A percentile compares a stretch with the other conserved stretches of the same genome.
These are phyloP conservation scores for Sceloporus undulatus DNA, from an alignment of 2,113 vertebrate genomes.

Conservation along the genomic window DNA sequence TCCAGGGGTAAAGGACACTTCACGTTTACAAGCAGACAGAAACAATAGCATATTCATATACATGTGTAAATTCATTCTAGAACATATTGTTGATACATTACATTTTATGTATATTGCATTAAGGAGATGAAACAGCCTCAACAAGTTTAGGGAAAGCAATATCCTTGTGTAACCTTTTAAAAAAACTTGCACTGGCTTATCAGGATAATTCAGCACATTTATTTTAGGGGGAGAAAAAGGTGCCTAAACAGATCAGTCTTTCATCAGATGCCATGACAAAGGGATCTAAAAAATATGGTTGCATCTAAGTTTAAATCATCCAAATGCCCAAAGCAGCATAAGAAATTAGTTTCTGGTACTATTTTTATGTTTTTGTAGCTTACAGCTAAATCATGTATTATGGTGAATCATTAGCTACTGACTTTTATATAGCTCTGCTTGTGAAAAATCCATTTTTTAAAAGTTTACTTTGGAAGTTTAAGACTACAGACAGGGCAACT, in stretches of 20 bases:
- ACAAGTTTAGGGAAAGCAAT: constrained; percentile 53
- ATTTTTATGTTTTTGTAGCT: constrained; percentile 70
- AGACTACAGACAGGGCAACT: constrained; percentile 37
- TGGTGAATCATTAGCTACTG: constrained; percentile 66
- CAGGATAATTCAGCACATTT: constrained; percentile 55
- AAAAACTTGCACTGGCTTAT: constrained; percentile 61
- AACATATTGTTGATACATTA: neutral
- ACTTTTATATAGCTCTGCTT: constrained; percentile 63
- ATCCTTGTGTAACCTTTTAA: constrained; percentile 53
- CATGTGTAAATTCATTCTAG: neutral
- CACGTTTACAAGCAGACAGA: neutral
- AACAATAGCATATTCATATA: neutral
- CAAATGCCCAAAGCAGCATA: constrained; percentile 57
- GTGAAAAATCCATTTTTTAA: constrained; percentile 48
- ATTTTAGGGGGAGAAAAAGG: constrained; percentile 58
- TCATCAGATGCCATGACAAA: constrained; percentile 63
- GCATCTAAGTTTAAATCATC: constrained; percentile 55
- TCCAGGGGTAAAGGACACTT: neutral
- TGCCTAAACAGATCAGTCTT: constrained; percentile 61
- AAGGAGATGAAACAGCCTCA: constrained; percentile 49
- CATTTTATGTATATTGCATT: neutral
- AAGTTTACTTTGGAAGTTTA: constrained; percentile 30
- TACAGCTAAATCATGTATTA: constrained; percentile 62
- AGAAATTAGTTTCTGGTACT: constrained; percentile 60
- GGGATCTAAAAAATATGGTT: constrained; percentile 59